Base-by-base conservation (phyloP, 2,113 vertebrate genomes). In the Etheostoma cragini region DNA sequence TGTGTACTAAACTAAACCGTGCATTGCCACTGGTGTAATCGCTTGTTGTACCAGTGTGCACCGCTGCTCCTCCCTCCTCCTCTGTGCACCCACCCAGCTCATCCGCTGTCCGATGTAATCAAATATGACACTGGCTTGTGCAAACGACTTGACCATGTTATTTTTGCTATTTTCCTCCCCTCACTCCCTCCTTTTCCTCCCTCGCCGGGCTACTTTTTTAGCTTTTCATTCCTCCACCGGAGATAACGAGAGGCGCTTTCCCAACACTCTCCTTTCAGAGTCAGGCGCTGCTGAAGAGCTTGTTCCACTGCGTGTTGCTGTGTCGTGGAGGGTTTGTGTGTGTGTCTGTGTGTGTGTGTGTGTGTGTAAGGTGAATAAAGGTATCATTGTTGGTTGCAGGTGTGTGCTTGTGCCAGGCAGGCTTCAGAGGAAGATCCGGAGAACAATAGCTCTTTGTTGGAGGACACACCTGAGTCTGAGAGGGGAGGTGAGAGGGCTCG, bases 381-480 rank as follows among this genome's bases (percentile, higher is more conserved):
- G 76, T 82, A 80, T 87, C 91, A 90, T 93, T 94, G 93, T 94
- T 92, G 78, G 70, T 46, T 91, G 89, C 93, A 94, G 93, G 93
- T 93, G 92, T 90, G 89, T 89, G 90, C 91, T 91, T 89, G 91
- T 91, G 90, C 93, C 89, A 88, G 90, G 78, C 88, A 84, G 88
- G 75, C 88, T 89, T 89, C 89, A 83, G 87, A 74, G 30, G 75
- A 89, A 86, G 85, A 89, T 90, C 82, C 24, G 0, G 56, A 83
- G 90, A 93, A 94, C 93, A 94, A 94, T 94, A 84, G 87, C 26
- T 62, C 91, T 90, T 88, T 94, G 92, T 94, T 88, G 47, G 74
- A 82, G 82, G 70, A 91, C 89, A 93, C 93, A 93, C 92, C 93
- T 93, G 90, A 94, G 88, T 91, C 91, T 86, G 85, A 82, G 85